Conservation (phyloP, 2,888 invertebrate genomes). For the Drosophila melanocephala region DNA sequence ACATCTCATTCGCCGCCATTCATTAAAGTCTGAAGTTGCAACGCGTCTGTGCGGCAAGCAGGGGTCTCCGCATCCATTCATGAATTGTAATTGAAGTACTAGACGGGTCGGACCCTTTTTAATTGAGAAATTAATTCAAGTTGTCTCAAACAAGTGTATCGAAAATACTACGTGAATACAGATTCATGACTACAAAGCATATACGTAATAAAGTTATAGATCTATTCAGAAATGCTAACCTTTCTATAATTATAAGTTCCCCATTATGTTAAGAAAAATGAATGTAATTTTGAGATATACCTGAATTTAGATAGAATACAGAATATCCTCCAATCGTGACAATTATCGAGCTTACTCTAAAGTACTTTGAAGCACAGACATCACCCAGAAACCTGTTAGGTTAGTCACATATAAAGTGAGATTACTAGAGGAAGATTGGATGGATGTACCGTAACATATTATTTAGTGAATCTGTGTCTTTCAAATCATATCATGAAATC, state of each 20-base stretch:
- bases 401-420: background rate
- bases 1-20: slow-evolving; percentile 30
- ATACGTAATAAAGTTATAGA: background rate
- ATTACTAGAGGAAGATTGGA: background rate
- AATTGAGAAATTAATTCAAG: slow-evolving; percentile 67
- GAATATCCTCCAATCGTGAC: background rate
- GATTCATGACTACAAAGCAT: background rate
- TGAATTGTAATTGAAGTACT: slow-evolving; percentile 68
- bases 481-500: background rate
- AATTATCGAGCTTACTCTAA: background rate
- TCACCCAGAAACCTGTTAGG: no score
- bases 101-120: slow-evolving; percentile 68
- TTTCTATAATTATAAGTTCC: background rate
- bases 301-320: background rate
- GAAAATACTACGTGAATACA: background rate
- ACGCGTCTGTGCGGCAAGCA: slow-evolving; percentile 11
- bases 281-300: background rate
- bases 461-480: background rate
- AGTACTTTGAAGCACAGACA: no score
- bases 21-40: slow-evolving; percentile 49
- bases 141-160: background rate
- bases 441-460: background rate
- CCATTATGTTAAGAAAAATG: background rate
- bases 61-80: slow-evolving; percentile 59
- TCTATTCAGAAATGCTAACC: background rate